These are phyloP conservation scores for Ochotona princeps DNA, from an alignment of 2,113 vertebrate genomes.

Conservation along the genomic window DNA sequence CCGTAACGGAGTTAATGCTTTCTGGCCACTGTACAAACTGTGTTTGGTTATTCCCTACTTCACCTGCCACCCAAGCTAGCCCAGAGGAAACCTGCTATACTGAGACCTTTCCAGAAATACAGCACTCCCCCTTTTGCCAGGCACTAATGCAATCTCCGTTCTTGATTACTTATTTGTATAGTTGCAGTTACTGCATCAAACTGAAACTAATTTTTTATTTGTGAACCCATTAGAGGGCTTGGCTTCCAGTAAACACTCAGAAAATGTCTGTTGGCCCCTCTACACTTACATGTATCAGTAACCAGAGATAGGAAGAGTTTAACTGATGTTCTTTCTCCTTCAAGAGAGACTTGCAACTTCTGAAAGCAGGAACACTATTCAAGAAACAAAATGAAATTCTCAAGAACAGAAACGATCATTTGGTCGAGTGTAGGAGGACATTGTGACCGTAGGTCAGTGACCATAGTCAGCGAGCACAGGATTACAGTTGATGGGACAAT, in stretches of 20 bases:
- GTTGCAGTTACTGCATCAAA: neutral
- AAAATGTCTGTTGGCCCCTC: neutral
- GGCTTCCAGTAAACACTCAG: neutral
- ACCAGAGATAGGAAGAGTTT: neutral
- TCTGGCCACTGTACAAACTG: too few relatives aligned
- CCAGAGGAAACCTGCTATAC: neutral
- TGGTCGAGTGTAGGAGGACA: too few relatives aligned
- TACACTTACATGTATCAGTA: rapidly evolving
- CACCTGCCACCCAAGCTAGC: neutral
- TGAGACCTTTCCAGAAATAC: constrained; percentile 24
- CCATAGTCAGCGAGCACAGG: too few relatives aligned
- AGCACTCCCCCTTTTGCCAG: neutral
- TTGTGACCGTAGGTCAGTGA: too few relatives aligned
- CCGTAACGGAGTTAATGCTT: rapidly evolving
- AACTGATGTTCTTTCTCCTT: neutral
- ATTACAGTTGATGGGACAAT: too few relatives aligned
- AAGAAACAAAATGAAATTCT: constrained; percentile 16
- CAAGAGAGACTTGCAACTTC: neutral
- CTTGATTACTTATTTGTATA: neutral
- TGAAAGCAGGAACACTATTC: neutral
- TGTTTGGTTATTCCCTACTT: neutral
- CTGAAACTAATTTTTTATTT: neutral
- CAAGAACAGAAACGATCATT: neutral
- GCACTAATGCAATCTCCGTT: neutral
- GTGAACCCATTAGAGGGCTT: neutral